A percentile compares a stretch with the other conserved stretches of the same genome.
These are phyloP conservation scores for Aphelenchoides bicaudatus DNA, from an alignment of 2,888 invertebrate species.

Conservation along the genomic window DNA sequence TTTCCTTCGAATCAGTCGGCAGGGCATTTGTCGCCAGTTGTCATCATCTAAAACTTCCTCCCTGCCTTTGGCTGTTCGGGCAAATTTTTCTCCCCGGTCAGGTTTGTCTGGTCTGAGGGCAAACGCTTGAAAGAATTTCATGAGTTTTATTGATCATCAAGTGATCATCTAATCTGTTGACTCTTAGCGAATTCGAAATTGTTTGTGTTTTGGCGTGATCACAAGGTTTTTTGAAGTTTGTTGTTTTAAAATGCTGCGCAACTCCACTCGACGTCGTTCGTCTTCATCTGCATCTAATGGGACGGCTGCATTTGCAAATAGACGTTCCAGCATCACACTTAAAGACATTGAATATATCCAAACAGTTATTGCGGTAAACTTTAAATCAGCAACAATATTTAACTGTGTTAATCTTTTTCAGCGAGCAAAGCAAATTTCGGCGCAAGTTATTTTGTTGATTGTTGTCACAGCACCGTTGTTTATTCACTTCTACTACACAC, in stretches of 20 bases:
- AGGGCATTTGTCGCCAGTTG: too few species aligned
- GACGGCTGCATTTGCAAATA: slow-evolving; percentile 7
- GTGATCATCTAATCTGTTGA: background rate
- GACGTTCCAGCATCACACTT: slow-evolving; percentile 31
- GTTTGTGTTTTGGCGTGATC: background rate
- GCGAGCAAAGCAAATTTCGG: slow-evolving; percentile 25
- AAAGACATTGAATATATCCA: slow-evolving; percentile 32
- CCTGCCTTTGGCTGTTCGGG: too few species aligned
- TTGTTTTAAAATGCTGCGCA: background rate
- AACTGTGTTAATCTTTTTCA: slow-evolving; percentile 13
- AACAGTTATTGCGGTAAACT: slow-evolving; percentile 22
- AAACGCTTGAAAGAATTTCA: too few species aligned
- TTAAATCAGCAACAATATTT: background rate
- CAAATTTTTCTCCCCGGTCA: too few species aligned
- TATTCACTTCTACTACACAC: slow-evolving; percentile 23
- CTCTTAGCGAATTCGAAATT: background rate
- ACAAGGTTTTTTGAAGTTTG: background rate
- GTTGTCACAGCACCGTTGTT: slow-evolving; percentile 13
- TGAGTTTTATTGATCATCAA: too few species aligned
- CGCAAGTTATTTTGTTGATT: slow-evolving; percentile 17
- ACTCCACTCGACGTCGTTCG: slow-evolving; percentile 3
- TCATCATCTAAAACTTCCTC: too few species aligned
- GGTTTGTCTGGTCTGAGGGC: too few species aligned
- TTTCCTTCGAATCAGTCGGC: too few species aligned
- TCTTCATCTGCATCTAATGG: slow-evolving; percentile 12